A percentile compares a stretch with the other conserved stretches of the same genome.
phyloP scores from a whole-genome alignment of 2,113 vertebrate genomes.

The Trichomycterus rosablanca region DNA sequence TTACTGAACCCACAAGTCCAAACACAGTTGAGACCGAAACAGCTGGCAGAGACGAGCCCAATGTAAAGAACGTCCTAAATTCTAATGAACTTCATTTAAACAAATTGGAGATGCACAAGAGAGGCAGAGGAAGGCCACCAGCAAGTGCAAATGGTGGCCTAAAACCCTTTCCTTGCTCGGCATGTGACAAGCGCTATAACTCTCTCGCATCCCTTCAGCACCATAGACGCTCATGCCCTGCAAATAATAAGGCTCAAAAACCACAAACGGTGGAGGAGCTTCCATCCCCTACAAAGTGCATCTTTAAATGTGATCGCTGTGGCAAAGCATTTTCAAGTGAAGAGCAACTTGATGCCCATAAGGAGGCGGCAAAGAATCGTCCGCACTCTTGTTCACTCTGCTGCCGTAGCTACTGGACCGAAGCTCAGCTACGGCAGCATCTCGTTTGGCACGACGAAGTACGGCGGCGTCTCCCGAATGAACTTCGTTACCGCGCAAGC shows the following conservation, averaged over 20 bases:
- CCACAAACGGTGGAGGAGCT: slow-evolving; percentile 31
- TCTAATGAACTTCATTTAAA: slow-evolving; percentile 63
- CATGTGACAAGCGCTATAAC: slow-evolving; percentile 44
- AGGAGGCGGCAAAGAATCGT: slow-evolving; percentile 56
- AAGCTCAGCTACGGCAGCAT: slow-evolving; percentile 70
- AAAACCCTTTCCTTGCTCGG: slow-evolving; percentile 38
- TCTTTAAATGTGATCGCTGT: slow-evolving; percentile 71
- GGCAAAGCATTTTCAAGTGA: slow-evolving; percentile 68
- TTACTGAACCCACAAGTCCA: neutral
- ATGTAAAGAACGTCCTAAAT: slow-evolving; percentile 58
- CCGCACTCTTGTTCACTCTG: slow-evolving; percentile 67
- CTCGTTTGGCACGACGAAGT: slow-evolving; percentile 71
- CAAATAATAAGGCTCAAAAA: slow-evolving; percentile 25
- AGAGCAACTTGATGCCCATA: slow-evolving; percentile 58
- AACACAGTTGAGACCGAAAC: neutral
- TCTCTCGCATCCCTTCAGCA: slow-evolving; percentile 45
- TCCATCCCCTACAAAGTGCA: slow-evolving; percentile 48
- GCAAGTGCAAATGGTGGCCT: neutral
- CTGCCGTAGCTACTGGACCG: slow-evolving; percentile 68
- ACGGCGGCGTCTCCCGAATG: slow-evolving; percentile 64
- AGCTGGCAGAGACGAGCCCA: slow-evolving; percentile 16
- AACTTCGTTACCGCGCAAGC: slow-evolving; percentile 65
- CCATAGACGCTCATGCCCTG: slow-evolving; percentile 45
- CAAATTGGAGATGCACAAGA: slow-evolving; percentile 64
- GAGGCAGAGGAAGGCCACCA: slow-evolving; percentile 6